Base-by-base conservation (phyloP, 2,797 vertebrate species). In the Sebastes flavidus region DNA sequence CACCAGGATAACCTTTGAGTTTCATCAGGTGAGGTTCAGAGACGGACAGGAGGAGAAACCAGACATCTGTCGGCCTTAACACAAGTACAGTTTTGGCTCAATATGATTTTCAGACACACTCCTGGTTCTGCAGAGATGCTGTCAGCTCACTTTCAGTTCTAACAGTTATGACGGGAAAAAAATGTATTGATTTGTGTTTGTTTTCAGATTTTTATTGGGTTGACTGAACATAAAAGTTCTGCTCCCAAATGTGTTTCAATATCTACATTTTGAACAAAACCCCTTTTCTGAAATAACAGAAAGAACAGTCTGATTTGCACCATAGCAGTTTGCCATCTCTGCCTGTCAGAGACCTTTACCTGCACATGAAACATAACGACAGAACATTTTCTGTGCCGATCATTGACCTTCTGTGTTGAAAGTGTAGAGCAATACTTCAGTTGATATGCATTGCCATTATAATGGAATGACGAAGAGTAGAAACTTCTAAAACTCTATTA, bases 401-500 rank as follows among this genome's bases (percentile, higher is more conserved):
- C 69, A 59, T 69, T 79, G 80, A 91, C 72, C 73, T 83, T 84
- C 80, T 56, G 30, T 72, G 80, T 79, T 83, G 25, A 82, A 81
- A 72, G 65, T 79, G 77, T 82, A 56, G 69, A 70, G 75, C 79
- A 71, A 87, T 69, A 70, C 80, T 74, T 84, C 70, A 46, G 72
- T 27, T 79, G 75, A 84, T 61, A 78, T 77, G 87, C 73, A 72
- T 61, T 74, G 60, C 74, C 77, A 72, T 81, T 62, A 32, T 62
- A 86, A 71, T 76, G 77, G 73, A 89, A 88, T 83, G 73, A 87
- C 25, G 2, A 68, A 81, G 66, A 88, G 77, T 49, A 78, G 46
- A 90, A 78, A 89, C 62, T 32, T 86, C 82, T 90, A 90, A 82
- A 87, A 68, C 63, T 81, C 80, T 80, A 81, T 72, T 85, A 89